Evolutionary conservation across 2,113 vertebrate genomes (phyloP), one percentile per base, ranked within the genome.

Genomic region (Osmerus eperlanus): DNA sequence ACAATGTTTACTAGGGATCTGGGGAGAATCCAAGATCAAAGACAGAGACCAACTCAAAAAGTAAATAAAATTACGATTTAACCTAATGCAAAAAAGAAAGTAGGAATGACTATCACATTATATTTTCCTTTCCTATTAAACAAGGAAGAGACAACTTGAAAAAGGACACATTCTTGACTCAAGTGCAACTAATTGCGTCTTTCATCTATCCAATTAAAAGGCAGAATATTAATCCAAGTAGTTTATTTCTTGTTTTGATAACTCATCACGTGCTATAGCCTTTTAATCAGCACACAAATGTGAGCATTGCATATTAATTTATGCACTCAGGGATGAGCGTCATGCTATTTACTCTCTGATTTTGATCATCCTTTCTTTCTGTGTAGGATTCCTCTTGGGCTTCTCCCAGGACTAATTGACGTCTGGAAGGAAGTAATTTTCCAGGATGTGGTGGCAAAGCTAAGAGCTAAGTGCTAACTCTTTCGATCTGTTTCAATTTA

Each of bases 141-240:
- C 78, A 66, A 79, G 73, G 68, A 80, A 36, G 78, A 82, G 72
- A 67, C 81, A 67, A 83, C 76, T 78, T 67, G 47, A 58, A 68
- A 73, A 83, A 80, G 77, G 72, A 63, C 75, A 83, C 64, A 74
- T 74, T 80, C 73, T 80, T 77, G 67, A 85, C 75, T 89, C 70
- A 82, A 86, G 72, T 81, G 77, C 72, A 90, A 84, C 86, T 91
- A 90, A 91, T 90, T 88, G 81, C 86, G 83, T 74, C 87, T 90
- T 91, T 90, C 88, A 90, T 91, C 88, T 83, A 72, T 78, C 84
- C 88, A 89, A 90, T 89, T 90, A 90, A 88, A 88, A 90, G 85
- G 68, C 73, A 78, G 71, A 81, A 85, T 88, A 83, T 83, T 85
- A 89, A 91, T 87, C 80, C 68, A 19, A 78, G 83, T 76, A 81